Evolutionary conservation across 2,888 invertebrate species (phyloP).

Genomic region (Leptopilina syphax): DNA sequence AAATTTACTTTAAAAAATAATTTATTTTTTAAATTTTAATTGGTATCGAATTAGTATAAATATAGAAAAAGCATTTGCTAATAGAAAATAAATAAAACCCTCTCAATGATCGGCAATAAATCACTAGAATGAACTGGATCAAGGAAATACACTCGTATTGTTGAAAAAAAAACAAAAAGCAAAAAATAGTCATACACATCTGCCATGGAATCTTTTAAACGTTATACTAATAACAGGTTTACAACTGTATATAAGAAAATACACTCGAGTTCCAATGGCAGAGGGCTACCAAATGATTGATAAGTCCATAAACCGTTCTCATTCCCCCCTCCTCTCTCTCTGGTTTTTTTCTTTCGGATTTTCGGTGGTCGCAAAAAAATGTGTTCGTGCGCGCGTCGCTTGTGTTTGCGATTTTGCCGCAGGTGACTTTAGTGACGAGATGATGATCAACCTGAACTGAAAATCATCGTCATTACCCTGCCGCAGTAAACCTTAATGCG

Average conservation of each 20-base stretch:
- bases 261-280: conserved; percentile 55
- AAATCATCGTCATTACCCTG: conserved; percentile 75
- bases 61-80: too few species aligned
- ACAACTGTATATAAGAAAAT: conserved; percentile 60
- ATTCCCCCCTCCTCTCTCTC: too few species aligned
- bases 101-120: too few species aligned
- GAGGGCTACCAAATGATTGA: conserved; percentile 75
- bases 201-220: conserved; percentile 65
- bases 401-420: conserved; percentile 67
- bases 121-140: too few species aligned
- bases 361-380: conserved; percentile 53
- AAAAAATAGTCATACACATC: conserved; percentile 51
- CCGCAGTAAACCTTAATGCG: conserved; percentile 74
- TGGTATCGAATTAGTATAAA: too few species aligned
- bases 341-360: conserved; percentile 58
- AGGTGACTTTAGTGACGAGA: conserved; percentile 76
- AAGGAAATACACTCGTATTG: conserved; percentile 35
- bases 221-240: conserved; percentile 73
- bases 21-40: too few species aligned
- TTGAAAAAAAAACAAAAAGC: conserved; percentile 14
- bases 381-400: conserved; percentile 57
- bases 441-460: conserved; percentile 73
- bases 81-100: too few species aligned
- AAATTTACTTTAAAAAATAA: too few species aligned
- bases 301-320: conserved; percentile 75